Conservation (phyloP, 2,888 invertebrate species). For the Stenodema calcarata region DNA sequence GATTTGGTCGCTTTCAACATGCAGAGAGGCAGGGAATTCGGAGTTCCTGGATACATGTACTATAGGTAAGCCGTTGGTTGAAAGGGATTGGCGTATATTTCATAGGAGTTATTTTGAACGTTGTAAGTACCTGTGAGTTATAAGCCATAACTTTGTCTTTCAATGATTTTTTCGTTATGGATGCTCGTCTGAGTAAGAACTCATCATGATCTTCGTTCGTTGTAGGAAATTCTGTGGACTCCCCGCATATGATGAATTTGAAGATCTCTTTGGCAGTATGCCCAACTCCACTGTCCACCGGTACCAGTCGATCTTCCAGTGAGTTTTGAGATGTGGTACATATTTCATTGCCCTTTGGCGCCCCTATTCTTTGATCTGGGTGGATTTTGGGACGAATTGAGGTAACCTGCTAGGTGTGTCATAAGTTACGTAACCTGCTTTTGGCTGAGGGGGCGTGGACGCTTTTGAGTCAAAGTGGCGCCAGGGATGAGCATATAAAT, state of each 20-base stretch:
- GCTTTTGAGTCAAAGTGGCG: too few species aligned
- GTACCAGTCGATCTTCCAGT: constrained; percentile 85
- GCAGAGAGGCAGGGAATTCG: constrained; percentile 91
- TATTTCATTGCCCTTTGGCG: too few species aligned
- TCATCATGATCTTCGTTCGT: not conserved
- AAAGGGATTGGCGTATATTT: too few species aligned
- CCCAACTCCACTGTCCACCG: constrained; percentile 84
- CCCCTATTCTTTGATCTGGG: too few species aligned
- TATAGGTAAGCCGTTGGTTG: constrained; percentile 65
- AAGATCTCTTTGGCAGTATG: constrained; percentile 85
- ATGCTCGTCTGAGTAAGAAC: not conserved
- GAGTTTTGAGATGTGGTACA: constrained; percentile 59
- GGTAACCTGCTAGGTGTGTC: too few species aligned
- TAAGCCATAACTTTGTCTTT: too few species aligned
- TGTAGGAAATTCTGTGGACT: constrained; percentile 86
- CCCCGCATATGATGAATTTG: constrained; percentile 77
- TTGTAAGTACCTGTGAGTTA: too few species aligned
- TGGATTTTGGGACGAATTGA: too few species aligned
- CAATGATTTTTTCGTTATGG: not conserved
- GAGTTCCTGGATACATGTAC: constrained; percentile 91
- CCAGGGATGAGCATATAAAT: too few species aligned
- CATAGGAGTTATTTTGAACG: too few species aligned
- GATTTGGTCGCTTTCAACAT: constrained; percentile 92
- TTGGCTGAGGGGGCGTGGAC: too few species aligned
- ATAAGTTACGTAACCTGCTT: too few species aligned